phyloP scores from a whole-genome alignment of 2,797 vertebrate genomes.

The Enteromius paludinosus region DNA sequence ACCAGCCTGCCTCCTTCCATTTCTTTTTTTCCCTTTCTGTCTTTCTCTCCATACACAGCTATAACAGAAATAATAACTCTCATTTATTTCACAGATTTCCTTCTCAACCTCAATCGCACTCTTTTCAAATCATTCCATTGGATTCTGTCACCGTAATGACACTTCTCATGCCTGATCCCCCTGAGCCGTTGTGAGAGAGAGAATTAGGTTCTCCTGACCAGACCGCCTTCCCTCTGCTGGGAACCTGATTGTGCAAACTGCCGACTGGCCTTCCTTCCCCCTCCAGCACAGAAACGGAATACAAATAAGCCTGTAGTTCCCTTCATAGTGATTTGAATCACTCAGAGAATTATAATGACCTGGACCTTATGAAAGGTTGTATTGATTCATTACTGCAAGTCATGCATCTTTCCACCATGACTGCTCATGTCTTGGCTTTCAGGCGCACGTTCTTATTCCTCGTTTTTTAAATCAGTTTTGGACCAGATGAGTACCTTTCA shows the following conservation, averaged over 20 bases:
- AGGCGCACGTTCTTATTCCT: neutral
- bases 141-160: constrained; percentile 65
- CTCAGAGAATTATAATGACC: constrained; percentile 62
- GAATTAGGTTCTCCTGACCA: constrained; percentile 57
- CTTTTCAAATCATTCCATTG: constrained; percentile 62
- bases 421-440: constrained; percentile 6
- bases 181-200: constrained; percentile 45
- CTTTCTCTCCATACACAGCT: constrained; percentile 43
- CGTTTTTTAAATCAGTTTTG: neutral
- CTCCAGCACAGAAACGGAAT: constrained; percentile 56
- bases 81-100: constrained; percentile 64
- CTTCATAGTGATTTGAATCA: constrained; percentile 63
- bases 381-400: constrained; percentile 47
- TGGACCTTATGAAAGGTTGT: constrained; percentile 51
- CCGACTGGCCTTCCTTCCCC: constrained; percentile 47
- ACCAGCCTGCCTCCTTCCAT: constrained; percentile 35
- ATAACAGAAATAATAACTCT: constrained; percentile 62
- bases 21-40: neutral
- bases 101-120: constrained; percentile 61
- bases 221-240: constrained; percentile 56
- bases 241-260: constrained; percentile 65
- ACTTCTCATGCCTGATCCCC: constrained; percentile 59
- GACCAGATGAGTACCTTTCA: neutral
- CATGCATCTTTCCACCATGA: neutral
- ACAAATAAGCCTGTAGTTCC: constrained; percentile 60